These are phyloP conservation scores for Andrena haemorrhoa DNA, from an alignment of 2,888 invertebrate genomes.

Conservation along the genomic window DNA sequence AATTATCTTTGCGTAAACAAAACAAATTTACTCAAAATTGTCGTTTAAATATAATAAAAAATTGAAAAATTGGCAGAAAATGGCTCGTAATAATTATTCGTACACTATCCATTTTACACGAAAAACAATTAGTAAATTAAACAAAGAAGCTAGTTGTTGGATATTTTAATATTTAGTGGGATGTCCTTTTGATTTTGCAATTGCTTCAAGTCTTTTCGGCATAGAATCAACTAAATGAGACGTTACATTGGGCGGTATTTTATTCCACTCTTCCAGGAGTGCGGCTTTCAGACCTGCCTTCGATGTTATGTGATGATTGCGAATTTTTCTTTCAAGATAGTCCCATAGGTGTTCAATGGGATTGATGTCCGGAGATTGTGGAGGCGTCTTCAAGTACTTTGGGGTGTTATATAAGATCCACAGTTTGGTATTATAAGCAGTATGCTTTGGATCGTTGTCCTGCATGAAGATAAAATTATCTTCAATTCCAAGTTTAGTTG, in stretches of 20 bases:
- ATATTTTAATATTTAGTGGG: conserved; percentile 13
- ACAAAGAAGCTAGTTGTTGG: background rate
- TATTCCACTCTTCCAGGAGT: conserved; percentile 6
- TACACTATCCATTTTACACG: background rate
- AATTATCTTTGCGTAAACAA: conserved; percentile 7
- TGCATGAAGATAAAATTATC: background rate
- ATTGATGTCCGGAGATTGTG: conserved; percentile 4
- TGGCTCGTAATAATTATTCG: conserved; percentile 1
- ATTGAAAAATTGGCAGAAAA: background rate
- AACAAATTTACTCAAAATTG: background rate
- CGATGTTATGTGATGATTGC: background rate
- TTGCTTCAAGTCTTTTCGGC: background rate
- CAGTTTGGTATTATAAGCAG: background rate
- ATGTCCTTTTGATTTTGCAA: background rate
- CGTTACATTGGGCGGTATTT: background rate
- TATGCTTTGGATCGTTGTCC: background rate
- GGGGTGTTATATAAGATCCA: conserved; percentile 3
- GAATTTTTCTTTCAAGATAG: background rate
- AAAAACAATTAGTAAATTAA: conserved; percentile 2
- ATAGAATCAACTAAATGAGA: conserved; percentile 17
- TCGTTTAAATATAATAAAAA: background rate
- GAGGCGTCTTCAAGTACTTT: conserved; percentile 6
- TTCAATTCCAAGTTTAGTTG: background rate
- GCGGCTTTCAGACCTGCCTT: conserved; percentile 8
- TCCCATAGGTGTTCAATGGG: conserved; percentile 15